Base-by-base conservation (phyloP, 2,113 vertebrate genomes). In the Istiophorus platypterus region DNA sequence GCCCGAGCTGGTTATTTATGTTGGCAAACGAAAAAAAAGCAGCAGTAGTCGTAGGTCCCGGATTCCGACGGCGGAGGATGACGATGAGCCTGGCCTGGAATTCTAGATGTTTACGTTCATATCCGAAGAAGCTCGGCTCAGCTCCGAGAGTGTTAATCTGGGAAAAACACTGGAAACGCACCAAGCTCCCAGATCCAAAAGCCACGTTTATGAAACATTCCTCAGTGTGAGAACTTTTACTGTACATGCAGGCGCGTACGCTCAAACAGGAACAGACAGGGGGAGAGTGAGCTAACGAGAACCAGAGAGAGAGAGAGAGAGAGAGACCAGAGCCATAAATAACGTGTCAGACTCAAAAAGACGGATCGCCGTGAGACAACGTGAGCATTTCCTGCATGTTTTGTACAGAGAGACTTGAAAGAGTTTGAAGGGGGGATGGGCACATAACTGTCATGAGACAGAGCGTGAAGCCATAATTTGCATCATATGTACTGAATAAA, bases 31-130 rank as follows among this genome's bases (percentile, higher is more conserved):
- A 34, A 24, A 22, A 6, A 34, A 37, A 39, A 20, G 8, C 58
- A 52, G 49, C 2, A 24, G 12, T 29, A 27, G 54, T 26, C 54
- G 27, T 3, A 7, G 3, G 39, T 7, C 8, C 49, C 31, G 75
- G 15, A 70, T 39, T 51, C 63, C 0, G 26, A 39, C 41, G 0
- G 29, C 17, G 0, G 6, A 26, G 29, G 9, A 17, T 24, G 2
- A 26, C 34, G 27, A 51, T 37, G 13, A 37, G 26, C 11, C 2
- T 42, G n/a, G 22, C 31, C 31, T 34, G 57, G 57, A 78, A 63
- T 41, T 81, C 29, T 14, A 61, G 31, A 64, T 62, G 65, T 82
- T 78, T 74, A 70, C 10, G 17, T 64, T 73, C 20, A 54, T 59
- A 37, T 7, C n/a, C 0, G 0, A 67, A 3, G 27, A 51, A 11